Conservation (phyloP, 2,113 vertebrate genomes). For the Carassius auratus region DNA sequence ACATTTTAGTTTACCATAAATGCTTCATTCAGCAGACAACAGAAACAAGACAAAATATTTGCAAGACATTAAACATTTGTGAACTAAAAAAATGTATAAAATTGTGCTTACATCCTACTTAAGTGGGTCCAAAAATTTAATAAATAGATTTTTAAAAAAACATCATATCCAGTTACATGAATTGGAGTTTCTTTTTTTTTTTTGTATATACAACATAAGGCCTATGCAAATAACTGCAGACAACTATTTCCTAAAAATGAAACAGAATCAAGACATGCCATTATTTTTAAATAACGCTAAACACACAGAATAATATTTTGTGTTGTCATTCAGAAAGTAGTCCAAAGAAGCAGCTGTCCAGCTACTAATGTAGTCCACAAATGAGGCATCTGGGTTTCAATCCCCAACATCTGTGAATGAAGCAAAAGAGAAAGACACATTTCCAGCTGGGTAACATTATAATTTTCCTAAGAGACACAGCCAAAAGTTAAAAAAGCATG, state of each 20-base stretch:
- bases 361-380: slow-evolving; percentile 7
- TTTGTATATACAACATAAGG: too few relatives aligned
- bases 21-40: too few relatives aligned
- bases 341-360: not conserved
- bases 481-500: not conserved
- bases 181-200: too few relatives aligned
- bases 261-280: not conserved
- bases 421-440: not conserved
- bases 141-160: too few relatives aligned
- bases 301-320: not conserved
- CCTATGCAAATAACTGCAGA: too few relatives aligned
- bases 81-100: too few relatives aligned
- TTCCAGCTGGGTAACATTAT: slow-evolving; percentile 1
- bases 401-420: slow-evolving; percentile 19
- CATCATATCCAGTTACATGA: too few relatives aligned
- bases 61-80: too few relatives aligned
- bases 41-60: too few relatives aligned
- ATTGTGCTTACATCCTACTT: too few relatives aligned
- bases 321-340: not conserved
- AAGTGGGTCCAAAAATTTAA: too few relatives aligned
- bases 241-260: not conserved
- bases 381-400: slow-evolving; percentile 12
- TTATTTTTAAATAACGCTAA: not conserved
- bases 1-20: too few relatives aligned
- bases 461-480: not conserved